Percentiles rank a stretch among this genome's conserved stretches.
phyloP scores from a whole-genome alignment of 2,113 vertebrate species.

The Poicephalus meyeri region DNA sequence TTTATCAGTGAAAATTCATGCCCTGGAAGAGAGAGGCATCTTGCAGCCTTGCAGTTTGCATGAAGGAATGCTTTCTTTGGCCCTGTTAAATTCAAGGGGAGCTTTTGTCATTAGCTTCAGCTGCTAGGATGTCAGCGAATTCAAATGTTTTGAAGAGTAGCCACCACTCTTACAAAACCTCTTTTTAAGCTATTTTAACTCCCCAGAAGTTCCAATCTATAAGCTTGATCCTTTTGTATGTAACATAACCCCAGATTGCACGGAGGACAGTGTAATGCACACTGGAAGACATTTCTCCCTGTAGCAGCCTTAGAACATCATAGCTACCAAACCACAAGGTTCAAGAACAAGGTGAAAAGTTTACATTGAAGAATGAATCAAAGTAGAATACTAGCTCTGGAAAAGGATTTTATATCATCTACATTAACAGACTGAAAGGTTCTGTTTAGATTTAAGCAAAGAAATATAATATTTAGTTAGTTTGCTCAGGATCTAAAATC shows the following conservation, averaged over 20 bases:
- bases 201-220: background rate
- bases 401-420: background rate
- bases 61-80: background rate
- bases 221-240: background rate
- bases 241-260: background rate
- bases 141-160: background rate
- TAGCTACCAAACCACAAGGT: accelerated
- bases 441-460: background rate
- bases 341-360: background rate
- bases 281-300: background rate
- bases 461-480: background rate
- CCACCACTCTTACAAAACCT: background rate
- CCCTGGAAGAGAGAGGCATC: background rate
- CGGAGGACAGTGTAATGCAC: background rate
- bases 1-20: background rate
- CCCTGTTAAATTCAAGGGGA: background rate
- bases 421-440: background rate
- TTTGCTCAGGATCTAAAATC: background rate
- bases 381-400: background rate
- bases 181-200: background rate
- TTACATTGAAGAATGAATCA: background rate
- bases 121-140: background rate
- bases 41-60: background rate
- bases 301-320: background rate
- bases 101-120: background rate